A percentile compares a stretch with the other conserved stretches of the same genome.
These are phyloP conservation scores for Dichetophora obliterata DNA, from an alignment of 2,888 invertebrate species.

Conservation along the genomic window DNA sequence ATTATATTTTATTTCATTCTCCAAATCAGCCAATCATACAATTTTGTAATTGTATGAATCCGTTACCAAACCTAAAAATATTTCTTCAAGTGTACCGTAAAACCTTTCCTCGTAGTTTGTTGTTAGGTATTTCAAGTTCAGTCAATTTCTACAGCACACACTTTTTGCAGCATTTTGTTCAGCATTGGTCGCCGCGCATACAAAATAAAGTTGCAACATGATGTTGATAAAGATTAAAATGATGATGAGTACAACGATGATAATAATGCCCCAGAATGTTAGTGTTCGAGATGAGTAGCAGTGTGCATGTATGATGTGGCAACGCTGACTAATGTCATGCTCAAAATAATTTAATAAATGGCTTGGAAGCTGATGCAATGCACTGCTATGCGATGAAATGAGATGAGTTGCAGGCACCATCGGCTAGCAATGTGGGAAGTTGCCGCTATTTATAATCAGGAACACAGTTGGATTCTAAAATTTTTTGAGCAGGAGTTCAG, in stretches of 20 bases:
- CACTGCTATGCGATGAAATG: slow-evolving; percentile 9
- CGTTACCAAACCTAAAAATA: too few species aligned
- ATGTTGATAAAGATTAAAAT: background rate
- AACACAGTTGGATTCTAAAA: background rate
- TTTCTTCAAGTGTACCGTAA: too few species aligned
- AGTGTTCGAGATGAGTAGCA: background rate
- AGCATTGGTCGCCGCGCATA: background rate
- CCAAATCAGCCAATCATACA: too few species aligned
- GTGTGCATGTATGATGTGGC: slow-evolving; percentile 14
- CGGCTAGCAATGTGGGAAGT: background rate
- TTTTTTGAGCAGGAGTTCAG: slow-evolving; percentile 22
- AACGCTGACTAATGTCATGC: slow-evolving; percentile 18
- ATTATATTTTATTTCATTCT: too few species aligned
- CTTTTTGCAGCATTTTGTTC: background rate
- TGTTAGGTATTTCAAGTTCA: too few species aligned
- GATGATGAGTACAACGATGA: background rate
- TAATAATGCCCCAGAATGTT: background rate
- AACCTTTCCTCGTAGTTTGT: too few species aligned
- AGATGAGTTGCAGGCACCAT: background rate
- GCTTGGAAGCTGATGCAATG: slow-evolving; percentile 16
- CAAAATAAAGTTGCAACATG: background rate
- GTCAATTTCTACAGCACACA: too few species aligned
- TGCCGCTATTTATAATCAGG: background rate
- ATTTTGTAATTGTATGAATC: too few species aligned
- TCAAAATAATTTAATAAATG: slow-evolving; percentile 38